Evolutionary conservation across 2,888 invertebrate species (phyloP).

Genomic region (Nowickia ferox): DNA sequence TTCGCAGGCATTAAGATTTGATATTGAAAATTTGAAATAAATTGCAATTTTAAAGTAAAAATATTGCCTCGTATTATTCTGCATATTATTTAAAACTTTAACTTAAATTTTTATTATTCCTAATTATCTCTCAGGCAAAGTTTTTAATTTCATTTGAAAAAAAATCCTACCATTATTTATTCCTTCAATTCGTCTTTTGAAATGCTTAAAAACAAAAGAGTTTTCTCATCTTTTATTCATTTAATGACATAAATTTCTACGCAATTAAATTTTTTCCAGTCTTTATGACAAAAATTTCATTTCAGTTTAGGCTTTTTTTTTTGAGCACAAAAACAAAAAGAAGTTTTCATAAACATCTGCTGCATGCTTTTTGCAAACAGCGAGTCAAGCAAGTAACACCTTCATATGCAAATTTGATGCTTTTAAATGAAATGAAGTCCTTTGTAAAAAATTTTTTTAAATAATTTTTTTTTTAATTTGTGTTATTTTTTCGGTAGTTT

Average conservation of each 20-base stretch:
- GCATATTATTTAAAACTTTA: neutral
- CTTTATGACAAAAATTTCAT: constrained; percentile 39
- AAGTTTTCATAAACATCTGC: constrained; percentile 39
- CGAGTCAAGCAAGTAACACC: constrained; percentile 17
- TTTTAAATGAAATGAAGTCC: constrained; percentile 11
- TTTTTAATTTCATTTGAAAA: neutral
- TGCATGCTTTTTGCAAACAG: constrained; percentile 26
- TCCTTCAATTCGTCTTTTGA: neutral
- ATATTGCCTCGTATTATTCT: neutral
- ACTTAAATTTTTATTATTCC: neutral
- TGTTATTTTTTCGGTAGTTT: neutral
- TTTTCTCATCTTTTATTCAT: constrained; percentile 40
- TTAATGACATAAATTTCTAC: constrained; percentile 60
- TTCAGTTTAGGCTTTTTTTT: constrained; percentile 23
- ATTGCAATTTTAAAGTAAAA: neutral
- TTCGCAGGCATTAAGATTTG: neutral
- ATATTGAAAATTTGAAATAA: neutral
- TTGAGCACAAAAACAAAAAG: constrained; percentile 10
- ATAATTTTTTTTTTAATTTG: constrained; percentile 16
- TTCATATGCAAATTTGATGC: constrained; percentile 7
- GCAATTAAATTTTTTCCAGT: constrained; percentile 51
- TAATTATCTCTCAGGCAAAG: neutral
- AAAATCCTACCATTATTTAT: constrained; percentile 10
- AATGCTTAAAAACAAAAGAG: constrained; percentile 6
- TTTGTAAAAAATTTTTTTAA: constrained; percentile 39